Percentiles rank a stretch among this genome's conserved stretches.
phyloP scores from a whole-genome alignment of 2,888 invertebrate species.

The Microplitis manilae region DNA sequence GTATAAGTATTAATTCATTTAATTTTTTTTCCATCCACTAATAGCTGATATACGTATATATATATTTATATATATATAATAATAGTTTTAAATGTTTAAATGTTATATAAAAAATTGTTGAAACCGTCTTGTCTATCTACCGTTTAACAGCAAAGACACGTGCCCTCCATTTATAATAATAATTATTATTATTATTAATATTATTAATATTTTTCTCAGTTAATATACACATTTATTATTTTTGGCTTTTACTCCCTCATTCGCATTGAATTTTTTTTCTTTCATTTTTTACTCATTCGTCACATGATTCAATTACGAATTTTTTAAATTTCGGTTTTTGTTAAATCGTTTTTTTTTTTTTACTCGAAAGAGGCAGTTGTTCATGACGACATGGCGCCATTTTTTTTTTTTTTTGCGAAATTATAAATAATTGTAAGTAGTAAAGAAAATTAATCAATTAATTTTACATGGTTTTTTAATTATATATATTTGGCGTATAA shows the following conservation, averaged over 20 bases:
- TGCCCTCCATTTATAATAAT: conserved; percentile 31
- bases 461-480: too few relatives aligned
- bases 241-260: conserved; percentile 36
- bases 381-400: conserved; percentile 48
- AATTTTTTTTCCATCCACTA: conserved; percentile 19
- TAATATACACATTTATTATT: conserved; percentile 48
- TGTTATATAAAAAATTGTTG: conserved; percentile 63
- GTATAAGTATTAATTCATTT: conserved; percentile 4
- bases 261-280: conserved; percentile 31
- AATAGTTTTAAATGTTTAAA: conserved; percentile 46
- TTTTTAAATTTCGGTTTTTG: conserved; percentile 17
- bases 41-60: conserved; percentile 6
- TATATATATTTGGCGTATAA: background rate
- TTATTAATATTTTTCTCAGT: conserved; percentile 15
- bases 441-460: conserved; percentile 5
- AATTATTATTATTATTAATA: conserved; percentile 28
- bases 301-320: background rate
- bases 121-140: conserved; percentile 62
- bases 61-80: conserved; percentile 41
- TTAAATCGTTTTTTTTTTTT: conserved; percentile 40
- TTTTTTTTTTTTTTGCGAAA: conserved; percentile 1
- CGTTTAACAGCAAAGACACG: conserved; percentile 59
- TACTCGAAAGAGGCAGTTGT: conserved; percentile 58
- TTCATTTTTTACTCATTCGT: conserved; percentile 26
- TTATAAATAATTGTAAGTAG: background rate